Conservation (phyloP, 2,797 vertebrate genomes). For the Gallinago nigripennis region DNA sequence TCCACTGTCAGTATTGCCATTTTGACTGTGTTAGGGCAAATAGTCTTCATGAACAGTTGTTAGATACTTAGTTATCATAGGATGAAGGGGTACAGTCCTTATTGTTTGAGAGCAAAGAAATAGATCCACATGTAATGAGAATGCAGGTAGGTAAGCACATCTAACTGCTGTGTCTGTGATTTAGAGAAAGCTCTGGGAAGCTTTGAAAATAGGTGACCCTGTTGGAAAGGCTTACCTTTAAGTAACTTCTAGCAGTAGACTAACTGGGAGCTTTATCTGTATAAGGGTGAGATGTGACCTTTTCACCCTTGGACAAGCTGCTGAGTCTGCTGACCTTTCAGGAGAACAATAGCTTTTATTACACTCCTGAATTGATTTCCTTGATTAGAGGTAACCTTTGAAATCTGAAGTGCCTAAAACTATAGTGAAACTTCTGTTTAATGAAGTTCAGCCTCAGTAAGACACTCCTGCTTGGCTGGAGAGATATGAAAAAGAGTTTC, state of each 20-base stretch:
- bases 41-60: not conserved
- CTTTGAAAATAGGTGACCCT: not conserved
- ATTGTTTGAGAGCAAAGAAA: not conserved
- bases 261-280: not conserved
- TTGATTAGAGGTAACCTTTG: not conserved
- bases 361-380: not conserved
- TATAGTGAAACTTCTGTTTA: not conserved
- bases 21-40: not conserved
- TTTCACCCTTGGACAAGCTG: not conserved
- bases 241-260: not conserved
- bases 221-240: not conserved
- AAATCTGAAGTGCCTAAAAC: not conserved
- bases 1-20: accelerated
- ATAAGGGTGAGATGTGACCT: not conserved
- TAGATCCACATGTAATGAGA: not conserved
- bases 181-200: not conserved
- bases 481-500: not conserved
- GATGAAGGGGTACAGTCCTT: not conserved
- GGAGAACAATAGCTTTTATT: not conserved
- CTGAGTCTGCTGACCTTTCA: not conserved
- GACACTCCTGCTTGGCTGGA: not conserved
- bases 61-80: not conserved
- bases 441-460: not conserved
- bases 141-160: not conserved
- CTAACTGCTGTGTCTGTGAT: not conserved